These are phyloP conservation scores for Alethe castanea DNA, from an alignment of 2,113 vertebrate genomes.

Conservation along the genomic window DNA sequence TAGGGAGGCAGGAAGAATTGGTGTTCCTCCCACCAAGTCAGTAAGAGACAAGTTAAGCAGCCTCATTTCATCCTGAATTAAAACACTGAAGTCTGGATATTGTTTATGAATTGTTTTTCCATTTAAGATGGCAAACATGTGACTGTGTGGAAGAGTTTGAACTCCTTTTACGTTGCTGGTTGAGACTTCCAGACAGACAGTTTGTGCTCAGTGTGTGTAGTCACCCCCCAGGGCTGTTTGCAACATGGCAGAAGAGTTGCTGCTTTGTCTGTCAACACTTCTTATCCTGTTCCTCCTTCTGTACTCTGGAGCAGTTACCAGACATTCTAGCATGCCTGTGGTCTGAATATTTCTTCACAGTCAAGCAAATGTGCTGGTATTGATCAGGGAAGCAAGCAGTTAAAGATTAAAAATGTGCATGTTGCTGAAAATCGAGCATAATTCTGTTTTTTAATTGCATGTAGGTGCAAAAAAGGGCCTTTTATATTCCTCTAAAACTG, in stretches of 20 bases:
- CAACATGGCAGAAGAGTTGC: background rate
- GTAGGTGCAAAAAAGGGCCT: background rate
- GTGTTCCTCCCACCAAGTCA: background rate
- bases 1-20: background rate
- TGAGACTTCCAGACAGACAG: background rate
- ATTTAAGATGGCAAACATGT: background rate
- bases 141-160: background rate
- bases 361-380: background rate
- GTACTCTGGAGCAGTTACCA: background rate
- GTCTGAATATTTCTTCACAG: conserved; percentile 2
- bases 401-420: background rate
- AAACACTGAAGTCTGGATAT: background rate
- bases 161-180: background rate
- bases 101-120: background rate
- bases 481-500: background rate
- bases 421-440: background rate
- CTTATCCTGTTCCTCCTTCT: conserved; percentile 38
- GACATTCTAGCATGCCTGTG: background rate
- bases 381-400: background rate
- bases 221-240: background rate
- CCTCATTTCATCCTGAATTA: background rate
- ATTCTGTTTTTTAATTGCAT: background rate
- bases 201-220: background rate
- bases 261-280: conserved; percentile 6
- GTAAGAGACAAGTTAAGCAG: background rate